Evolutionary conservation across 2,888 invertebrate genomes (phyloP).

Genomic region (Epinotia bilunana): DNA sequence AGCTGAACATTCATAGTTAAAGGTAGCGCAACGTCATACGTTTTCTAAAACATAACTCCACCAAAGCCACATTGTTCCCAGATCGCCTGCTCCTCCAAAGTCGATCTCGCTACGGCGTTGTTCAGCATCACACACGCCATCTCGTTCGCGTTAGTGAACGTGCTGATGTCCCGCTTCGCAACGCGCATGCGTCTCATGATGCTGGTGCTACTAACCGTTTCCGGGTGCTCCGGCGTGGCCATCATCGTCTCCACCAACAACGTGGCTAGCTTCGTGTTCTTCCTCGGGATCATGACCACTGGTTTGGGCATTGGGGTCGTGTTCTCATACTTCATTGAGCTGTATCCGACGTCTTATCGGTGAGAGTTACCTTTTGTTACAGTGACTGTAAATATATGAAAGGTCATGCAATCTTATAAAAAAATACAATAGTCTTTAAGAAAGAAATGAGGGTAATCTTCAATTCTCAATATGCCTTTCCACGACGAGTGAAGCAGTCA

Average conservation of each 20-base stretch:
- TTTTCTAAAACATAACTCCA: background rate
- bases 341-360: constrained; percentile 50
- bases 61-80: background rate
- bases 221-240: constrained; percentile 51
- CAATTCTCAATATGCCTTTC: background rate
- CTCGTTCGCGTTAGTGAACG: constrained; percentile 53
- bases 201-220: constrained; percentile 51
- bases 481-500: background rate
- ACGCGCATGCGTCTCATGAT: constrained; percentile 55
- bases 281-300: constrained; percentile 29
- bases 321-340: constrained; percentile 48
- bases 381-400: no score
- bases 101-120: constrained; percentile 33
- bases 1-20: no score
- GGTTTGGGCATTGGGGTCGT: constrained; percentile 46
- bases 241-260: constrained; percentile 53
- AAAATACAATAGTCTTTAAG: background rate
- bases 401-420: no score
- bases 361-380: constrained; percentile 24
- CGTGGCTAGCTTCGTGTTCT: constrained; percentile 52
- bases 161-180: constrained; percentile 55
- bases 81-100: constrained; percentile 31
- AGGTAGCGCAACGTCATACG: no score
- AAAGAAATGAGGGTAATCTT: background rate
- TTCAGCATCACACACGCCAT: constrained; percentile 33